Conservation (phyloP, 64 coral and sea anemone species). For the Pachyseris speciosa region DNA sequence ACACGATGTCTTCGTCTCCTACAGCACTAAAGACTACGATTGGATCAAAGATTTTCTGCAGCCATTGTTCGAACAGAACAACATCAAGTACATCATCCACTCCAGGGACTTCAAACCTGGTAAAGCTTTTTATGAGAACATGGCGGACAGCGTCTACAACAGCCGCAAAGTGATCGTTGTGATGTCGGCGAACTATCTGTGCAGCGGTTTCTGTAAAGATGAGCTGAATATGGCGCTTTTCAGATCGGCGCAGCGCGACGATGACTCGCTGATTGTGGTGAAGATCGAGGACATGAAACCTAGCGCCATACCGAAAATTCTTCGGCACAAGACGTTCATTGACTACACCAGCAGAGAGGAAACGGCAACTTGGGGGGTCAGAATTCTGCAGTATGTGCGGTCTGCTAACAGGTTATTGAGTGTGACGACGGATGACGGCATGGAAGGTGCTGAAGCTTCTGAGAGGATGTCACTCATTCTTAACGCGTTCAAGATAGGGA, state of each 20-base stretch:
- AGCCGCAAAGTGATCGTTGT: conserved; percentile 50
- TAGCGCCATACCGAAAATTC: not conserved
- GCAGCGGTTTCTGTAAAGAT: conserved; percentile 43
- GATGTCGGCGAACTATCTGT: conserved; percentile 47
- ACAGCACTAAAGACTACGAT: conserved; percentile 65
- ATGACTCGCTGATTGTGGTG: conserved; percentile 30
- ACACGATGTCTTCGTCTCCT: conserved; percentile 71
- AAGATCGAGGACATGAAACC: not conserved
- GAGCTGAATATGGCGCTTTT: conserved; percentile 58
- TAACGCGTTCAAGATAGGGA: not conserved
- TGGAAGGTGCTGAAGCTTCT: not conserved
- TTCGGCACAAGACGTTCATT: conserved; percentile 33
- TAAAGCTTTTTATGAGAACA: conserved; percentile 66
- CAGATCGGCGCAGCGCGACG: not conserved
- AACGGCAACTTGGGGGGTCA: not conserved
- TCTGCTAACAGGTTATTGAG: not conserved
- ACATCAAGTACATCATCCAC: conserved; percentile 58
- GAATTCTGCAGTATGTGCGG: not conserved
- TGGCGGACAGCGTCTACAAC: conserved; percentile 76
- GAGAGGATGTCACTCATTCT: not conserved
- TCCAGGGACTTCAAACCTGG: conserved; percentile 64
- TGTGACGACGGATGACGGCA: not conserved
- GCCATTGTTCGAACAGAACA: conserved; percentile 9
- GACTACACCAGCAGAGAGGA: conserved; percentile 36
- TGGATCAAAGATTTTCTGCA: conserved; percentile 48